Evolutionary conservation across 2,113 vertebrate genomes (phyloP), one percentile per base, ranked within the genome.

Genomic region (Nannobrachium achirus): DNA sequence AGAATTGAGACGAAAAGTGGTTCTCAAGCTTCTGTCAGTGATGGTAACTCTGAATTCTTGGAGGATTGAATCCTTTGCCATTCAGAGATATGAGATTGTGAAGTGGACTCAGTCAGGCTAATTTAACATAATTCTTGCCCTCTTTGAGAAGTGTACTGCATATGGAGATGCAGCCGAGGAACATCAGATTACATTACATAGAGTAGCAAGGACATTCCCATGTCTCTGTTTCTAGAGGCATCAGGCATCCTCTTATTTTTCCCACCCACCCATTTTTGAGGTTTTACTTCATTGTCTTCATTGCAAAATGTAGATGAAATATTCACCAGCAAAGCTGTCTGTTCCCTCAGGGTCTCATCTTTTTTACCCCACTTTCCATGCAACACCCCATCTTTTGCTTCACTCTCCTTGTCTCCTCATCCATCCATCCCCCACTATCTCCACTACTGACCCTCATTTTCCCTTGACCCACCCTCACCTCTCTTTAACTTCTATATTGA

Each of bases 281-380:
- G 55, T 66, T 71, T 71, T 48, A 52, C 44, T 16, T n/a, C n/a
- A n/a, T n/a, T n/a, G n/a, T n/a, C n/a, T n/a, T n/a, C n/a, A n/a
- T n/a, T n/a, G n/a, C n/a, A 19, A 62, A 66, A 75, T 64, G 57
- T 50, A 14, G 63, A 85, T 86, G 55, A 84, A 87, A 88, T 81
- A 85, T 90, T 88, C 69, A 84, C 71, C 71, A 82, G 73, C 67
- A 83, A 84, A 77, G 69, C 83, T 80, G 76, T 75, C 78, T 56
- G 74, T 75, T 74, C 63, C 73, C 52, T 11, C 65, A 61, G 75
- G 69, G 49, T 74, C 60, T 75, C 5, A 13, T 15, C 50, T 40
- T 52, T 25, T 16, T 10, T 6, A 20, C 16, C 13, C 33, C 9
- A 10, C 15, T 33, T 10, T 8, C 25, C 25, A 33, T 33, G 25